Conservation (phyloP, 2,797 vertebrate genomes). For the Crenuchus spilurus region DNA sequence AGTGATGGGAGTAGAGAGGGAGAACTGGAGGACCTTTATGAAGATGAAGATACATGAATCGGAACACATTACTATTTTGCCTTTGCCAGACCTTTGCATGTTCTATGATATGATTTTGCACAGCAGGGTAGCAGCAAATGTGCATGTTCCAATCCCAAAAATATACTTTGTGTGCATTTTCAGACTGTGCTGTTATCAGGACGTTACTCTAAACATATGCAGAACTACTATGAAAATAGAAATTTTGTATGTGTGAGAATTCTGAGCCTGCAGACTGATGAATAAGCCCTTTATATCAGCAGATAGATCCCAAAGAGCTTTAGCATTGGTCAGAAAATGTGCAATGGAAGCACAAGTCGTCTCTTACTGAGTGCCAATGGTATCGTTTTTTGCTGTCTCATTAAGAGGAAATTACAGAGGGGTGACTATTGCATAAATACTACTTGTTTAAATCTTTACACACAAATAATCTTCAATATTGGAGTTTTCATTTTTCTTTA, state of each 20-base stretch:
- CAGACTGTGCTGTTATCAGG: neutral
- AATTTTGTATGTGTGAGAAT: neutral
- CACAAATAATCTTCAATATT: neutral
- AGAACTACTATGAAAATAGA: neutral
- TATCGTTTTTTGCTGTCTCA: neutral
- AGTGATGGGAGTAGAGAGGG: constrained; percentile 74
- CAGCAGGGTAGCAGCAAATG: neutral
- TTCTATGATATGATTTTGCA: neutral
- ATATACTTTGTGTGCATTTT: neutral
- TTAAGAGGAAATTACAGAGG: neutral
- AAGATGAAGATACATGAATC: constrained; percentile 72
- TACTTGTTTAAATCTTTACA: neutral
- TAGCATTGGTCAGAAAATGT: neutral
- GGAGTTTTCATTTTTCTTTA: neutral
- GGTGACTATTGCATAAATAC: neutral
- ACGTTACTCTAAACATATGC: neutral
- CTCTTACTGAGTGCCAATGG: constrained; percentile 5
- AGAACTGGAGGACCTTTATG: constrained; percentile 78
- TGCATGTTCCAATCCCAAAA: neutral
- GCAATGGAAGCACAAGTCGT: neutral
- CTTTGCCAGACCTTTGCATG: neutral
- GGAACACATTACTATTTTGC: constrained; percentile 15
- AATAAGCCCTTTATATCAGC: neutral
- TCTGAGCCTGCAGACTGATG: neutral
- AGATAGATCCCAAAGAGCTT: neutral